phyloP scores from a whole-genome alignment of 1,140 invertebrate species.

The Pectinophora gossypiella region DNA sequence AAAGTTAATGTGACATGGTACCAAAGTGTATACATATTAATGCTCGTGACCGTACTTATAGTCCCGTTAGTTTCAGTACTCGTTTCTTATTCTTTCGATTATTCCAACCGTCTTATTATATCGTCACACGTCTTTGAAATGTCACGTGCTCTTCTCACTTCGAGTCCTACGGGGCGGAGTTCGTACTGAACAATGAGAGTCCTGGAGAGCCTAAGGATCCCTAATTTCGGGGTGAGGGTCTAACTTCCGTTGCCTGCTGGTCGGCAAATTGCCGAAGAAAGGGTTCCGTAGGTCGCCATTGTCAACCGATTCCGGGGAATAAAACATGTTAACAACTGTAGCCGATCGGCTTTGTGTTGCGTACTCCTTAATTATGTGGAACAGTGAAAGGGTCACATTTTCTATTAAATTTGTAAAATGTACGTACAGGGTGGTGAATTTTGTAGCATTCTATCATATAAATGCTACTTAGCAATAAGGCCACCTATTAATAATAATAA shows the following conservation, averaged over 20 bases:
- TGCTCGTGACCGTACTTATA: no score
- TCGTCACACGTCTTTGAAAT: slow-evolving; percentile 19
- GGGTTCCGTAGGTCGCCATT: slow-evolving; percentile 57
- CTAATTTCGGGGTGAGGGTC: slow-evolving; percentile 57
- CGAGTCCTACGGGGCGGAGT: slow-evolving; percentile 57
- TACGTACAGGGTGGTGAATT: slow-evolving; percentile 36
- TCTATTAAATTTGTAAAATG: slow-evolving; percentile 67
- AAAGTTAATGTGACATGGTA: no score
- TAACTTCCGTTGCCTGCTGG: slow-evolving; percentile 66
- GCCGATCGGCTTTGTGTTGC: slow-evolving; percentile 65
- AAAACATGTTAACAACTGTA: slow-evolving; percentile 66
- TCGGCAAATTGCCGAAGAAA: slow-evolving; percentile 70
- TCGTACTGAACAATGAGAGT: slow-evolving; percentile 41
- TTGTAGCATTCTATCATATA: no score
- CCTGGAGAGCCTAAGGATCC: slow-evolving; percentile 52
- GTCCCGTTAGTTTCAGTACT: background rate
- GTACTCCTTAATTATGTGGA: slow-evolving; percentile 70
- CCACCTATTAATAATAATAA: no score
- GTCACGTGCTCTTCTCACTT: slow-evolving; percentile 43
- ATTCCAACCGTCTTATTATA: slow-evolving; percentile 7
- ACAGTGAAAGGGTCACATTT: slow-evolving; percentile 72
- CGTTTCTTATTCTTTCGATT: background rate
- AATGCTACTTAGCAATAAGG: no score
- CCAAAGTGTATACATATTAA: no score
- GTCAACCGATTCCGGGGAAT: slow-evolving; percentile 68